Evolutionary conservation across 1,140 invertebrate genomes (phyloP), one percentile per base, ranked within the genome.

Genomic region (Lepidurus apus): DNA sequence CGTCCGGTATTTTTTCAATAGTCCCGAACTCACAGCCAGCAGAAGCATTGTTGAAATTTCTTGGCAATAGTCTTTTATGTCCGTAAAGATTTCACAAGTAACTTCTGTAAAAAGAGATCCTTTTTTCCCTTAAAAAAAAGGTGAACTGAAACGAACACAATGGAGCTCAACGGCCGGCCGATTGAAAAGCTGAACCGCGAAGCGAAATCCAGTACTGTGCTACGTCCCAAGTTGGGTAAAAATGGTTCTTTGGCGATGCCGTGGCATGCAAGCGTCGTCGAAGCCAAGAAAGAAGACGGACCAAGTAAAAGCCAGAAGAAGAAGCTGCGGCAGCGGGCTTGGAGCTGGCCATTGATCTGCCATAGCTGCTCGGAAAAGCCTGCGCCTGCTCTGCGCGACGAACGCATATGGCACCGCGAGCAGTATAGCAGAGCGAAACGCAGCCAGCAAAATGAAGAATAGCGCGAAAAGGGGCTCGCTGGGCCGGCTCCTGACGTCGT

Each of bases 291-390:
- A 65, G 53, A 65, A 65, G 53, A 11, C 17, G 17, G n/a, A 21
- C 53, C 53, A 9, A 65, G 53, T 65, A 65, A 65, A 65, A 34
- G 34, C 34, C 3, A 4, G 45, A 13, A 21, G 53, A 65, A 65
- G 53, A 65, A 65, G 53, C 53, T n/a, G 53, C n/a, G 21, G 53
- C 8, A 21, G 21, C 17, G 17, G 53, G 13, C 53, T 65, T 21
- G 53, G 53, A 65, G 53, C 53, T 65, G 21, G 53, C 53, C 53
- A 65, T 65, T 65, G 53, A 65, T 65, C 53, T 65, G 53, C 53
- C 53, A 21, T 65, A 17, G 53, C 53, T 65, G n/a, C 53, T 65
- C 53, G 21, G 53, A 7, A 9, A 65, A 65, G 53, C 53, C 53
- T 65, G 53, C 53, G 53, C 53, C 53, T 65, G 53, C 53, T 65